Evolutionary conservation across 2,888 invertebrate species (phyloP).

Genomic region (Boloria euphrosyne): DNA sequence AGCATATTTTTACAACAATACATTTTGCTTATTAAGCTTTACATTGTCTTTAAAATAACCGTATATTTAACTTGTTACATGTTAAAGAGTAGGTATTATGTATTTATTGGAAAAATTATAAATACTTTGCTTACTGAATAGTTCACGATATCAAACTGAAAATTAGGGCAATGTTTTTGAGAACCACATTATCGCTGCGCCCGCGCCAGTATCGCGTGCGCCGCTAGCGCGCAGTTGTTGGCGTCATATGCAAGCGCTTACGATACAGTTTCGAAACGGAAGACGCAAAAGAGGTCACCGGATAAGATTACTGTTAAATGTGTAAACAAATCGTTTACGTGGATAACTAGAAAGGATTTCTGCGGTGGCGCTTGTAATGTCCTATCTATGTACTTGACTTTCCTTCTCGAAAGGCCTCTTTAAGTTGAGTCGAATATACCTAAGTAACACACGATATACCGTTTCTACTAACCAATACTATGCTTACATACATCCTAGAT

Average conservation of each 20-base stretch:
- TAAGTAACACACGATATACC: too few relatives aligned
- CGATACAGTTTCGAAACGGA: slow-evolving; percentile 80
- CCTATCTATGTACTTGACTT: not conserved
- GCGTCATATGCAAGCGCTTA: slow-evolving; percentile 42
- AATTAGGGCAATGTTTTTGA: slow-evolving; percentile 43
- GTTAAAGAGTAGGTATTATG: too few relatives aligned
- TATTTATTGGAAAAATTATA: slow-evolving; percentile 18
- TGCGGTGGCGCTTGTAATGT: slow-evolving; percentile 66
- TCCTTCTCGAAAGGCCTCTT: not conserved
- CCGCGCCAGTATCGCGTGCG: slow-evolving; percentile 29
- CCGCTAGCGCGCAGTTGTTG: slow-evolving; percentile 32
- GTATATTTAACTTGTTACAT: too few relatives aligned
- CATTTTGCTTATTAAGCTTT: not conserved
- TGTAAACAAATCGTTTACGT: slow-evolving; percentile 81
- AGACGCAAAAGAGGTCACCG: slow-evolving; percentile 79
- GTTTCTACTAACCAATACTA: too few relatives aligned
- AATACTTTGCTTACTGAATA: slow-evolving; percentile 31
- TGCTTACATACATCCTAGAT: not conserved
- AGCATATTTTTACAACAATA: not conserved
- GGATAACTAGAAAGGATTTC: slow-evolving; percentile 78
- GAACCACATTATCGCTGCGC: slow-evolving; percentile 38
- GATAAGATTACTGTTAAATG: slow-evolving; percentile 81
- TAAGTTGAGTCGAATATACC: too few relatives aligned
- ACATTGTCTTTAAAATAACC: too few relatives aligned
- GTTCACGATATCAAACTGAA: slow-evolving; percentile 38